Evolutionary conservation across 2,888 invertebrate genomes (phyloP).

Genomic region (Acleris holmiana): DNA sequence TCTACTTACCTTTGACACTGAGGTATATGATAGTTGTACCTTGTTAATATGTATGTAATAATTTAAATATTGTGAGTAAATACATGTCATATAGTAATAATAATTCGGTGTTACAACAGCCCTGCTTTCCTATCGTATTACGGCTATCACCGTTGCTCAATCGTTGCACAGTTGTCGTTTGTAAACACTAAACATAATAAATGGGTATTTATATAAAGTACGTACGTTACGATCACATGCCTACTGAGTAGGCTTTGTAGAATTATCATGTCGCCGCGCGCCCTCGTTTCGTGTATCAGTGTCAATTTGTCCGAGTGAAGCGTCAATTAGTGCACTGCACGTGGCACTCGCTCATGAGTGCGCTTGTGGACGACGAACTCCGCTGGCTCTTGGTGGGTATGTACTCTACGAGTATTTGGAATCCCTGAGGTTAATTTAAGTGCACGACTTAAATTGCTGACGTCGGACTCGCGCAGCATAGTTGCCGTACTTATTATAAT

Average conservation of each 20-base stretch:
- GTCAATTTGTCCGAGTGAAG: constrained; percentile 57
- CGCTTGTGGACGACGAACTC: constrained; percentile 37
- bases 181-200: constrained; percentile 22
- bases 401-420: constrained; percentile 23
- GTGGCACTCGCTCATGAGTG: constrained; percentile 13
- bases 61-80: neutral
- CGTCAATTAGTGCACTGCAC: constrained; percentile 46
- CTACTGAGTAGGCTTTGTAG: constrained; percentile 44
- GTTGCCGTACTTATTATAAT: too few species aligned
- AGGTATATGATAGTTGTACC: neutral
- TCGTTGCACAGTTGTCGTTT: constrained; percentile 43
- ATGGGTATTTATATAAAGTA: constrained; percentile 44
- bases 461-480: too few species aligned
- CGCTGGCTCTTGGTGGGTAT: constrained; percentile 40
- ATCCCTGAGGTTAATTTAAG: constrained; percentile 1
- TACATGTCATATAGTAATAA: constrained; percentile 10
- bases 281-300: constrained; percentile 55
- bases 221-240: constrained; percentile 39
- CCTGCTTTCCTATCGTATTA: constrained; percentile 46
- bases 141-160: constrained; percentile 52
- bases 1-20: too few species aligned
- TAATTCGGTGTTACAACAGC: constrained; percentile 33
- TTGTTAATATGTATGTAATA: neutral
- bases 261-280: constrained; percentile 56
- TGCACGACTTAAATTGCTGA: neutral